These are phyloP conservation scores for Gasteruption jaculator DNA, from an alignment of 2,888 invertebrate species.

Conservation along the genomic window DNA sequence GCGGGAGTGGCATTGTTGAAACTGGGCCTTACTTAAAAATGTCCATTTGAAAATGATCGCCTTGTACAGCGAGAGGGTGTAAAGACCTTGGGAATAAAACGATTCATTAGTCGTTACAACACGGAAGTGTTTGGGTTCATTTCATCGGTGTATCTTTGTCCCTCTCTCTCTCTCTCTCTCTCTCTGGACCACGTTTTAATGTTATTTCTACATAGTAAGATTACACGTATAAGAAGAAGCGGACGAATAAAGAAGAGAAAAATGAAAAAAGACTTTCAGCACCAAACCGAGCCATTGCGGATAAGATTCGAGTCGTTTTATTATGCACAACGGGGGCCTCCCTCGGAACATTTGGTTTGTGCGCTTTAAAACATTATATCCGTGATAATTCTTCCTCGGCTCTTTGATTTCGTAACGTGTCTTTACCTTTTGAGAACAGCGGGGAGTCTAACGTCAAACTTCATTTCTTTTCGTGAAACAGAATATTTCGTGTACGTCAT, in stretches of 20 bases:
- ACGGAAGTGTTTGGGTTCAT: slow-evolving; percentile 42
- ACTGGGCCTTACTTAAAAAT: slow-evolving; percentile 12
- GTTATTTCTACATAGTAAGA: no score
- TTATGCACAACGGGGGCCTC: slow-evolving; percentile 33
- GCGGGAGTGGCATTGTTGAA: not conserved
- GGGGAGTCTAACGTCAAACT: no score
- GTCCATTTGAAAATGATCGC: no score
- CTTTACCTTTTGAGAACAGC: no score
- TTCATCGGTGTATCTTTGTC: slow-evolving; percentile 29
- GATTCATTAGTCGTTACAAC: slow-evolving; percentile 52
- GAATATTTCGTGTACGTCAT: no score
- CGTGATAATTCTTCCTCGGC: slow-evolving; percentile 30
- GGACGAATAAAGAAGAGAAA: no score
- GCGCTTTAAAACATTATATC: slow-evolving; percentile 30
- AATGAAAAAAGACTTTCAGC: no score
- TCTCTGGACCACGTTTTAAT: no score
- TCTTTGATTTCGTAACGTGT: no score
- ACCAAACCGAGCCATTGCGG: slow-evolving; percentile 26
- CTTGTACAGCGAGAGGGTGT: no score
- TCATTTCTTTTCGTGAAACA: no score
- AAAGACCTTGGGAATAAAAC: slow-evolving; percentile 34
- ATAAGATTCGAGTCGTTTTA: slow-evolving; percentile 26
- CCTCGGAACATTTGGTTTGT: slow-evolving; percentile 20
- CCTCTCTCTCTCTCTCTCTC: slow-evolving; percentile 10
- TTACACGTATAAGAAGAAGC: slow-evolving; percentile 8